phyloP scores from a whole-genome alignment of 1,140 invertebrate species.

The Microplitis demolitor region DNA sequence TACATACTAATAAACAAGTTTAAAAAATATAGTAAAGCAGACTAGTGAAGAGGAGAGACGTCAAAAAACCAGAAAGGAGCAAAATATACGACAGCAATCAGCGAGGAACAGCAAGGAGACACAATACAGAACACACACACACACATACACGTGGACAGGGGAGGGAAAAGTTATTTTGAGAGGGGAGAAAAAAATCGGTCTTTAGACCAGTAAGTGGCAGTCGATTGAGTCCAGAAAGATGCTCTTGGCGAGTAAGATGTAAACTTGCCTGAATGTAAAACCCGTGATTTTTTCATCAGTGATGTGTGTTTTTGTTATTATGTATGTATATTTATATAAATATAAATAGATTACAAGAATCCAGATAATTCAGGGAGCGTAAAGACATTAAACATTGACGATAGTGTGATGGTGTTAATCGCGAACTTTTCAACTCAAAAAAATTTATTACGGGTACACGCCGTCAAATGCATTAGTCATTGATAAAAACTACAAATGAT shows the following conservation, averaged over 20 bases:
- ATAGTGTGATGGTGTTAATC: neutral
- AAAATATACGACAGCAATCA: too few relatives aligned
- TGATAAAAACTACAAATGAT: too few relatives aligned
- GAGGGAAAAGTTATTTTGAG: neutral
- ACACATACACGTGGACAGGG: neutral
- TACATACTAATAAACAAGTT: too few relatives aligned
- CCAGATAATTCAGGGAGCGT: too few relatives aligned
- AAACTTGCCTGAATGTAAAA: constrained; percentile 18
- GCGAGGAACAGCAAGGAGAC: neutral
- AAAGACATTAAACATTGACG: neutral
- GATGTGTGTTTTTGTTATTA: too few relatives aligned
- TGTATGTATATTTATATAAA: too few relatives aligned
- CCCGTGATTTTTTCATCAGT: neutral
- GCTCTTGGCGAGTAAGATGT: constrained; percentile 15
- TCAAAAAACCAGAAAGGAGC: neutral
- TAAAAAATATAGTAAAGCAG: neutral
- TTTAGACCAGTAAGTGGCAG: neutral
- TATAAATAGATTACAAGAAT: too few relatives aligned
- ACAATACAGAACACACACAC: neutral
- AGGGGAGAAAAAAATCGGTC: neutral
- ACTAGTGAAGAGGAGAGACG: neutral
- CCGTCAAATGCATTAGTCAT: too few relatives aligned
- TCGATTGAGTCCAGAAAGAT: neutral
- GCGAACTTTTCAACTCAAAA: too few relatives aligned
- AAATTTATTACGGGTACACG: too few relatives aligned